Evolutionary conservation across 1,140 invertebrate species (phyloP).

Genomic region (Bicyclus anynana): DNA sequence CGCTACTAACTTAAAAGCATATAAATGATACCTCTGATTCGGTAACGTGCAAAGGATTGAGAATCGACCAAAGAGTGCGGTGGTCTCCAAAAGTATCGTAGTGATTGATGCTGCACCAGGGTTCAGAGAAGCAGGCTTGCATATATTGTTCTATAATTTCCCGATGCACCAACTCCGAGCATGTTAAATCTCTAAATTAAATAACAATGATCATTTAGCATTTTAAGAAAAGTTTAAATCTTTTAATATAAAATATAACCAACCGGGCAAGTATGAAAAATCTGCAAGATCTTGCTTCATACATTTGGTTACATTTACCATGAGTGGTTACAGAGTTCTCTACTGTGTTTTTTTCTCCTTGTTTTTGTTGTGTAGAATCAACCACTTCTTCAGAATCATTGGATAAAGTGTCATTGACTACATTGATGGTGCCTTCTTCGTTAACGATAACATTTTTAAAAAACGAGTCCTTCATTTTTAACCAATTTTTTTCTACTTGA

Average conservation of each 20-base stretch:
- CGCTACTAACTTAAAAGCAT: too few relatives aligned
- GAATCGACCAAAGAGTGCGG: constrained; percentile 48
- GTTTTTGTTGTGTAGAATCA: constrained; percentile 7
- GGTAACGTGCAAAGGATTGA: constrained; percentile 50
- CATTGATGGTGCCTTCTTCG: constrained; percentile 49
- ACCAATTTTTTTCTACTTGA: constrained; percentile 43
- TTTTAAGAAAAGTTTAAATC: too few relatives aligned
- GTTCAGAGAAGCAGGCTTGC: constrained; percentile 41
- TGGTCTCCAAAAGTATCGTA: constrained; percentile 62
- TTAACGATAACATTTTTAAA: constrained; percentile 50
- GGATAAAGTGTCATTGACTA: constrained; percentile 28
- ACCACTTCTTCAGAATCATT: constrained; percentile 24
- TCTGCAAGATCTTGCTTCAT: constrained; percentile 42
- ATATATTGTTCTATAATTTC: constrained; percentile 48
- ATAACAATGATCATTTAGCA: too few relatives aligned
- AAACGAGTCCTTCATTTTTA: constrained; percentile 59
- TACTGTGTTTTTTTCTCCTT: constrained; percentile 22
- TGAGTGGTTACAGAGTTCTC: constrained; percentile 30
- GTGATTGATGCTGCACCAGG: constrained; percentile 60
- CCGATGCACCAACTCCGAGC: constrained; percentile 52
- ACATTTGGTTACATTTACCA: constrained; percentile 47
- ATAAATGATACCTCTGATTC: constrained; percentile 48
- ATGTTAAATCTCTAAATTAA: constrained; percentile 43
- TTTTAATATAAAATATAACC: constrained; percentile 15
- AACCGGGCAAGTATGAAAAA: constrained; percentile 57